Evolutionary conservation across 2,888 invertebrate genomes (phyloP), one percentile per base, ranked within the genome.

Genomic region (Volucella bombylans): DNA sequence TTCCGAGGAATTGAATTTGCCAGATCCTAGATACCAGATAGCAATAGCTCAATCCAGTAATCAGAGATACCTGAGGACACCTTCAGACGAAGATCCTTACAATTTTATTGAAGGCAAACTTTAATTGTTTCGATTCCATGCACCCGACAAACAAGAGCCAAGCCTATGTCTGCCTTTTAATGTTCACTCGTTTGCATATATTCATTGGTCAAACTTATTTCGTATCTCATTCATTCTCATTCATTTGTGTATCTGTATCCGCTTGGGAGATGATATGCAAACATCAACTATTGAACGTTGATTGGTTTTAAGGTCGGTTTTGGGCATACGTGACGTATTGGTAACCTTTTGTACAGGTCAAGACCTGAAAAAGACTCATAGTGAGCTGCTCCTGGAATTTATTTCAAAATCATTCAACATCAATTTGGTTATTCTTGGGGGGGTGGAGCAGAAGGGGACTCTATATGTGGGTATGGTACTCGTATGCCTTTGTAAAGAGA

Each of bases 231-330:
- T 23, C 59, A n/a, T 12, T 38, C 52, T 23, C 59, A n/a, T 12
- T 38, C 52, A 41, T 50, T 39, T 49, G 65, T 14, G 39, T 61
- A 38, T 18, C 45, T 45, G 47, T 39, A 43, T 43, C 15, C 78
- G 45, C 69, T 18, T 77, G 77, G 71, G 72, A 73, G 50, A 68
- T 55, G 78, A 65, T 62, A 67, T 71, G 57, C 45, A 55, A 54
- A 57, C 62, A 68, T 72, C 61, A 67, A 49, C 47, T 69, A 50
- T 62, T 55, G 54, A 54, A 78, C 49, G 41, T 73, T 73, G 82
- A 82, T 82, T 82, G 82, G 82, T 82, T 79, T 82, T 73, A 73
- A 82, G 82, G 82, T 78, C 43, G 62, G 39, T 50, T 67, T n/a
- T 57, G 72, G 78, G 41, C 72, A 73, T 82, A 78, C 82, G 78